phyloP scores from a whole-genome alignment of 2,797 vertebrate genomes.

The Anableps anableps region DNA sequence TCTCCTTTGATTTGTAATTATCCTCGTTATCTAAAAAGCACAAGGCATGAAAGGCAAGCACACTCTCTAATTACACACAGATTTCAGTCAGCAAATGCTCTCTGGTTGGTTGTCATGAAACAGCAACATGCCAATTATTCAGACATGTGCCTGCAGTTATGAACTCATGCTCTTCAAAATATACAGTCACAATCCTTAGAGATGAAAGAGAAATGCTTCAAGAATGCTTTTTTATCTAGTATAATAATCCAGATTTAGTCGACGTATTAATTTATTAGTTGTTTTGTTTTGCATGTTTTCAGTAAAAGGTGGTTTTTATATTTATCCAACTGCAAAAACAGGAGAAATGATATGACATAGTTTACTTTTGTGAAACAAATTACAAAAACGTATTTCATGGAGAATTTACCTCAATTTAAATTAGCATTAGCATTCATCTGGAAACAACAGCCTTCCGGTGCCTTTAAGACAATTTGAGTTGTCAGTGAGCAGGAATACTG shows the following conservation, averaged over 20 bases:
- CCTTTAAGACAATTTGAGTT: not conserved
- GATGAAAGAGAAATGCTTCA: conserved; percentile 15
- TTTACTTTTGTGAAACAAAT: not conserved
- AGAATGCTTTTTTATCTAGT: not conserved
- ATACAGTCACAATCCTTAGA: conserved; percentile 28
- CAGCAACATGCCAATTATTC: conserved; percentile 66
- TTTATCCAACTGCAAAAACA: not conserved
- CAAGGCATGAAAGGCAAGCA: conserved; percentile 52
- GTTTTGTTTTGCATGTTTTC: not conserved
- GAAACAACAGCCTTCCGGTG: not conserved
- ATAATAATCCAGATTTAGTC: not conserved
- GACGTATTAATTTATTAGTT: not conserved
- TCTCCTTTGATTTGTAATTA: conserved; percentile 74
- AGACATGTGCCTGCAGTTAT: conserved; percentile 49
- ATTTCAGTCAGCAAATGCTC: conserved; percentile 70
- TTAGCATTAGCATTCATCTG: not conserved
- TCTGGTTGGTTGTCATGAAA: conserved; percentile 67
- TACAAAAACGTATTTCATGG: too few species aligned
- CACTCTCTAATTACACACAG: conserved; percentile 65
- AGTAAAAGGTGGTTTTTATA: not conserved
- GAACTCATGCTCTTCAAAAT: conserved; percentile 29
- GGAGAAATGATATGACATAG: not conserved
- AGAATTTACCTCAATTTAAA: not conserved
- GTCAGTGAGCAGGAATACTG: not conserved
- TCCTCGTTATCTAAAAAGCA: conserved; percentile 65